Evolutionary conservation across 2,113 vertebrate species (phyloP).

Genomic region (Cryptomyrus ogoouensis): DNA sequence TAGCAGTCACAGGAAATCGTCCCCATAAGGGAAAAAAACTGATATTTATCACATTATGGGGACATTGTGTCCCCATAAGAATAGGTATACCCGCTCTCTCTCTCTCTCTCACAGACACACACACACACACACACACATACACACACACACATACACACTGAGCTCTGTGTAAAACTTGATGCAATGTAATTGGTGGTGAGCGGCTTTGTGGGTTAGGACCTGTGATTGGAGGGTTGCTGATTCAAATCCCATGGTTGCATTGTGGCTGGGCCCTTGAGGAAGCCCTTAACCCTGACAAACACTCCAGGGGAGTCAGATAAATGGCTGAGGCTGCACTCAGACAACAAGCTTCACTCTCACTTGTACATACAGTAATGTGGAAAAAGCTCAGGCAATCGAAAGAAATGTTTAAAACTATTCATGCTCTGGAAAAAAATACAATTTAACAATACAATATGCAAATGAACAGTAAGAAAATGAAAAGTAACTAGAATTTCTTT

Average conservation of each 20-base stretch:
- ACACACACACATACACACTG: no score
- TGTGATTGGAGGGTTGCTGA: no score
- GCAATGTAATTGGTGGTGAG: not conserved
- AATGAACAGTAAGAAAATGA: not conserved
- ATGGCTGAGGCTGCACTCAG: not conserved
- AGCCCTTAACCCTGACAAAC: not conserved
- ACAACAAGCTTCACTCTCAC: not conserved
- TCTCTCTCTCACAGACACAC: no score
- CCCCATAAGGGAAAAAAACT: no score
- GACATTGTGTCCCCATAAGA: no score
- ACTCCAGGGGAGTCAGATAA: not conserved
- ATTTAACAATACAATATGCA: not conserved
- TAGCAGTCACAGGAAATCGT: no score
- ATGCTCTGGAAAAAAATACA: not conserved
- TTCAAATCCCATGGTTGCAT: no score
- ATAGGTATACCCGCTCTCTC: no score
- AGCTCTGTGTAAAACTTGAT: not conserved
- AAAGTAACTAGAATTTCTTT: not conserved
- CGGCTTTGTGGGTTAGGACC: not conserved
- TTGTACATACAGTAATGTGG: not conserved
- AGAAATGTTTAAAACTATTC: not conserved
- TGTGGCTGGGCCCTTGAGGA: not conserved
- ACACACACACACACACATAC: no score
- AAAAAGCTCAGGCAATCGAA: not conserved
- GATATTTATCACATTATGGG: no score